Evolutionary conservation across 2,888 invertebrate genomes (phyloP).

Genomic region (Chrysotoxum bicinctum): DNA sequence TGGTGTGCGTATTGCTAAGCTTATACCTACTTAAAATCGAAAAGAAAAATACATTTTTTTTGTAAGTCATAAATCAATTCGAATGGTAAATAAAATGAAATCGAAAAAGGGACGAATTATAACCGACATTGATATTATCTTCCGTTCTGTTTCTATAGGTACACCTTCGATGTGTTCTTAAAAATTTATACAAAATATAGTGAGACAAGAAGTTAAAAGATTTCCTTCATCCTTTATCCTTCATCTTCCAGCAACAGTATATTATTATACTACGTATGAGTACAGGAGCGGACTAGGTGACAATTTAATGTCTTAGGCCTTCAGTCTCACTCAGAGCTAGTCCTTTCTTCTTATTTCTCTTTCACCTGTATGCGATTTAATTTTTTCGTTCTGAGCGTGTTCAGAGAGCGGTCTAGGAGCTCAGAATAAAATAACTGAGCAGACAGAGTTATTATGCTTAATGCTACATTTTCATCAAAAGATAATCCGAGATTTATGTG

Average conservation of each 20-base stretch:
- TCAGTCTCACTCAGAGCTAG: no score
- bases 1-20: slow-evolving; percentile 33
- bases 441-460: no score
- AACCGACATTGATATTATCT: not conserved
- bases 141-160: not conserved
- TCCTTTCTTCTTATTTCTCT: no score
- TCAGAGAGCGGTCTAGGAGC: no score
- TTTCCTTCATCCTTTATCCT: slow-evolving; percentile 1
- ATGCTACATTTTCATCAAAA: no score
- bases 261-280: not conserved
- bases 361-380: no score
- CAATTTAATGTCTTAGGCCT: not conserved
- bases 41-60: slow-evolving; percentile 15
- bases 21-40: slow-evolving; percentile 22
- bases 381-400: no score
- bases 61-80: slow-evolving; percentile 59
- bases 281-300: not conserved
- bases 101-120: slow-evolving; percentile 47
- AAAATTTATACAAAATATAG: slow-evolving; percentile 50
- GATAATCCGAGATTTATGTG: no score
- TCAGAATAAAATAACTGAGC: no score
- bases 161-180: slow-evolving; percentile 13
- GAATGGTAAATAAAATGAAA: slow-evolving; percentile 30
- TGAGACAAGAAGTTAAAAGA: slow-evolving; percentile 33
- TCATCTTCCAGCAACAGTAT: not conserved